A percentile compares a stretch with the other conserved stretches of the same genome.
These are phyloP conservation scores for Rynchops niger DNA, from an alignment of 2,113 vertebrate species.

Conservation along the genomic window DNA sequence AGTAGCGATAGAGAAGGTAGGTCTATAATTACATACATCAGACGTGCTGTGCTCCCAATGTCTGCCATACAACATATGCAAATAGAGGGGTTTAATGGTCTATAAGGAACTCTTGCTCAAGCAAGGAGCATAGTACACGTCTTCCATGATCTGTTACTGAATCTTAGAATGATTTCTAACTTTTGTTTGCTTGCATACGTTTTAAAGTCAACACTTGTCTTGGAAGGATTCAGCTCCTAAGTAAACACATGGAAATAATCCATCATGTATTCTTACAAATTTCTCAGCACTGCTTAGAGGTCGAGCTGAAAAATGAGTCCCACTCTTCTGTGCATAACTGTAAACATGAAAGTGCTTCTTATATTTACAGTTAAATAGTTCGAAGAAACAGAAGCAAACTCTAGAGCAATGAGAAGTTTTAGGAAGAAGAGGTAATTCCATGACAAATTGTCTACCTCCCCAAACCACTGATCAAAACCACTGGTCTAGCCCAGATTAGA, in stretches of 20 bases:
- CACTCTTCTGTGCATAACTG: not conserved
- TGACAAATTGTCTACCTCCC: not conserved
- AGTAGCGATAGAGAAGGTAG: not conserved
- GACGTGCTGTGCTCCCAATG: fast-evolving
- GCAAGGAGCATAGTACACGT: not conserved
- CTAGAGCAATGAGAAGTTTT: not conserved
- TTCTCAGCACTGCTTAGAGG: not conserved
- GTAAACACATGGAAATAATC: not conserved
- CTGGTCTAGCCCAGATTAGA: not conserved
- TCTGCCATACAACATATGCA: not conserved
- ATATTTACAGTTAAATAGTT: not conserved
- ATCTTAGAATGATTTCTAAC: not conserved
- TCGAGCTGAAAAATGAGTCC: not conserved
- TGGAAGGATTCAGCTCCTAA: not conserved
- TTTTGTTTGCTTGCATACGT: not conserved
- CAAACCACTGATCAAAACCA: not conserved
- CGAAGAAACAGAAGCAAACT: not conserved
- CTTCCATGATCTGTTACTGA: not conserved
- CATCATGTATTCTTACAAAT: not conserved
- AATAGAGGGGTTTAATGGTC: not conserved
- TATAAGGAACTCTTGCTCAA: not conserved
- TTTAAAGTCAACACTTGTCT: not conserved
- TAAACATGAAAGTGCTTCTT: not conserved
- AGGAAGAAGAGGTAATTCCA: not conserved
- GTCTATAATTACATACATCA: not conserved